Evolutionary conservation across 2,888 invertebrate genomes (phyloP).

Genomic region (Coecobrya sp.): DNA sequence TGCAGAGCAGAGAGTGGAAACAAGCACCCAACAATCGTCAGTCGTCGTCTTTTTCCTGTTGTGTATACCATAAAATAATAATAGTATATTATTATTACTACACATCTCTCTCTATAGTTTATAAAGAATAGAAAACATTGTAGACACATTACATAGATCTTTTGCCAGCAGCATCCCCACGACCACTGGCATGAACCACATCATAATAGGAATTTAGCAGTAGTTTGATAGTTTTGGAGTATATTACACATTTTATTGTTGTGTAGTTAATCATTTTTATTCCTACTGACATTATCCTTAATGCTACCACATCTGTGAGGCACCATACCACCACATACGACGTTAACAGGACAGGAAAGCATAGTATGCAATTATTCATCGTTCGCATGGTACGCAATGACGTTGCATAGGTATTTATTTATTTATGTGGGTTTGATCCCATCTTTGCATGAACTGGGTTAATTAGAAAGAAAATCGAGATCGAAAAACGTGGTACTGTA

Average conservation of each 20-base stretch:
- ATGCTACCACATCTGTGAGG: conserved; percentile 2
- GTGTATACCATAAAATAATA: conserved; percentile 28
- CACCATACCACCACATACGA: not conserved
- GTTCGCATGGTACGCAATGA: not conserved
- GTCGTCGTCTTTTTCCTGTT: conserved; percentile 28
- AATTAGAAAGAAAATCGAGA: not conserved
- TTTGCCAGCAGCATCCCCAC: not conserved
- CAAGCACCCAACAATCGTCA: conserved; percentile 69
- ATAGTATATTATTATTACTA: not conserved
- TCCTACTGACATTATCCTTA: conserved; percentile 24
- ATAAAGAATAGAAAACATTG: not conserved
- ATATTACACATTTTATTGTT: conserved; percentile 61
- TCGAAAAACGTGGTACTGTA: not conserved
- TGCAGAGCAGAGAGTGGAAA: conserved; percentile 64
- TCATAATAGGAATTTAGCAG: conserved; percentile 26
- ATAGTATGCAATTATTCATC: conserved; percentile 41
- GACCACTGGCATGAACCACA: not conserved
- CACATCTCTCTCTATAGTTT: not conserved
- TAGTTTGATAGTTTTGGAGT: conserved; percentile 28
- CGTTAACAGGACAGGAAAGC: not conserved
- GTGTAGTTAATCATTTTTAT: conserved; percentile 48
- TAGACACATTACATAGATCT: not conserved
- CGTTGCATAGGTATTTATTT: not conserved
- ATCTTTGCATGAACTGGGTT: not conserved
- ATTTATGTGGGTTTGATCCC: not conserved